Conservation (phyloP, 2,113 vertebrate species). For the Ciconia maguari region DNA sequence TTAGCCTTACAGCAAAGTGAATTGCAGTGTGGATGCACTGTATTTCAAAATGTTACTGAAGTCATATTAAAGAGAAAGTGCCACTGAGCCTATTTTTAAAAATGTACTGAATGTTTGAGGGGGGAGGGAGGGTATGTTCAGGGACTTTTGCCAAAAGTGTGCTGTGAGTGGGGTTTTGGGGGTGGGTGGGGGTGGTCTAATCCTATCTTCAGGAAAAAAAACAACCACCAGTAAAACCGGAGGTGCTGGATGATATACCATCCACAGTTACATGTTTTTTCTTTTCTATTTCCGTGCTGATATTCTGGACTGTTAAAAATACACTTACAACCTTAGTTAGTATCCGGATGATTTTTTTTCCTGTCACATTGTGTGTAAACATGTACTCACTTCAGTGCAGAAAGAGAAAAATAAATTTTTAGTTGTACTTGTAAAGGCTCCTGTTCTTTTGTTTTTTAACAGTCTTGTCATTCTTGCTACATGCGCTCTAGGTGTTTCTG, state of each 20-base stretch:
- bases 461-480: neutral
- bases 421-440: slow-evolving; percentile 59
- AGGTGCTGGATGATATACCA: neutral
- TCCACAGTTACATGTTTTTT: neutral
- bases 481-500: neutral
- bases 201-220: neutral
- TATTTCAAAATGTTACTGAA: slow-evolving; percentile 20
- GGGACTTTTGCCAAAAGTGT: slow-evolving; percentile 17
- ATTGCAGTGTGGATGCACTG: slow-evolving; percentile 9
- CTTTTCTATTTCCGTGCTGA: neutral
- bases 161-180: neutral
- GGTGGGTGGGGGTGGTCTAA: neutral
- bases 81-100: slow-evolving; percentile 10
- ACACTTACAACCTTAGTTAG: neutral
- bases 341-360: neutral
- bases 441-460: neutral
- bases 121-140: neutral
- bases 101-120: neutral
- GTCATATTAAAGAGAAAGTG: slow-evolving; percentile 40
- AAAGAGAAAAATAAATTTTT: slow-evolving; percentile 72
- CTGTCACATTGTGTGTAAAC: slow-evolving; percentile 25
- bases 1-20: slow-evolving; percentile 52
- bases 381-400: slow-evolving; percentile 50
- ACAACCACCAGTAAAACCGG: neutral
- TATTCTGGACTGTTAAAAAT: neutral